Percentiles rank a stretch among this genome's conserved stretches.
These are phyloP conservation scores for Campylomormyrus tamandua DNA, from an alignment of 2,113 vertebrate species.

Conservation along the genomic window DNA sequence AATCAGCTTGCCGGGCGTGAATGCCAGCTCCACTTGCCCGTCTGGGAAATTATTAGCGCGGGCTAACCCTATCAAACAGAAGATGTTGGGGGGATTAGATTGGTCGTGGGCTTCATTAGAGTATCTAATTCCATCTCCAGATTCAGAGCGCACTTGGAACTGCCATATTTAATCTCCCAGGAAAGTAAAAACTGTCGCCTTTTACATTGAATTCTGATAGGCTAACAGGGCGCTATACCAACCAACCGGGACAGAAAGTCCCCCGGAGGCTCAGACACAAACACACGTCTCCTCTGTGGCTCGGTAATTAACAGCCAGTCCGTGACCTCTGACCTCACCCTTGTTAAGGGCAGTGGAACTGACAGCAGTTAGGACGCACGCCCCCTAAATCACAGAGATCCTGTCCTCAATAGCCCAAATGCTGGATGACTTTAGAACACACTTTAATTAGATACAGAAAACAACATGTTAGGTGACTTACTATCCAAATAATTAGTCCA, in stretches of 20 bases:
- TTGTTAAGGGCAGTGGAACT: not conserved
- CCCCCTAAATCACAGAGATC: not conserved
- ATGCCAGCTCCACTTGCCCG: not conserved
- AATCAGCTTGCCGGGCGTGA: not conserved
- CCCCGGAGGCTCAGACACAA: not conserved
- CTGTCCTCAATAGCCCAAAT: not conserved
- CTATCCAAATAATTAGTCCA: not conserved
- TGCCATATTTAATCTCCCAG: slow-evolving; percentile 20
- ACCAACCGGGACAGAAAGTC: not conserved
- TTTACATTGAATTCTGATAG: slow-evolving; percentile 14
- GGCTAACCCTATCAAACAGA: not conserved
- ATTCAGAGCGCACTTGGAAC: slow-evolving; percentile 11
- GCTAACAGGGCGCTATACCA: not conserved
- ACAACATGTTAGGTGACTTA: not conserved
- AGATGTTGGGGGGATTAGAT: slow-evolving; percentile 19
- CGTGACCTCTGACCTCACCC: not conserved
- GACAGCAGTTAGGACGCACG: not conserved
- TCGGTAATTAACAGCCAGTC: not conserved
- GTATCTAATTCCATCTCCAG: slow-evolving; percentile 24
- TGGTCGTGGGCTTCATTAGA: slow-evolving; percentile 25
- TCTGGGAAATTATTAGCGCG: slow-evolving; percentile 1
- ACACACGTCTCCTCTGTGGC: not conserved
- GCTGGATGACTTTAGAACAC: not conserved
- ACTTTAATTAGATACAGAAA: not conserved
- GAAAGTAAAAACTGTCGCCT: slow-evolving; percentile 8